Conservation (phyloP, 2,888 invertebrate species). For the Campoplex capitator region DNA sequence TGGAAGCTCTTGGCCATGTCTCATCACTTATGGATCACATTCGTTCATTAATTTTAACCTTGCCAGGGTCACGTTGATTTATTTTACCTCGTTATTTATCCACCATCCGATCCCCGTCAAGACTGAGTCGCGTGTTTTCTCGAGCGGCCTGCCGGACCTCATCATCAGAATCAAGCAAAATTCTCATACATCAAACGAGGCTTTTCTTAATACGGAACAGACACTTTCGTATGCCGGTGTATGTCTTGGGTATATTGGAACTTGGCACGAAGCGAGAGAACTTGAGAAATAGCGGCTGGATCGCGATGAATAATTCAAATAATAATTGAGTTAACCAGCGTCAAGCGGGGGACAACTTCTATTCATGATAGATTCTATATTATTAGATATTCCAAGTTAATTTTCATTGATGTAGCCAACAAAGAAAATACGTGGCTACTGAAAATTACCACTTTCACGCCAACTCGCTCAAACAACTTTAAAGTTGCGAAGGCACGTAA, state of each 20-base stretch:
- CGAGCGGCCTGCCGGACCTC: slow-evolving; percentile 20
- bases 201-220: not conserved
- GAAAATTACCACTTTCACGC: not conserved
- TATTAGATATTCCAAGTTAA: not conserved
- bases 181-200: slow-evolving; percentile 32
- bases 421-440: not conserved
- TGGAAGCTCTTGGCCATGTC: slow-evolving; percentile 83
- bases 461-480: not conserved
- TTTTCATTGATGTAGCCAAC: not conserved
- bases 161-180: slow-evolving; percentile 39
- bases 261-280: slow-evolving; percentile 49
- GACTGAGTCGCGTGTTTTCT: not conserved
- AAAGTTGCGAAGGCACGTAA: slow-evolving; percentile 55
- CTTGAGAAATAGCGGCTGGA: slow-evolving; percentile 46
- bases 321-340: slow-evolving; percentile 45
- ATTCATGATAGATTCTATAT: not conserved
- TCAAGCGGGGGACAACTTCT: not conserved
- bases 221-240: slow-evolving; percentile 9
- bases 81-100: slow-evolving; percentile 77
- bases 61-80: slow-evolving; percentile 76
- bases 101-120: slow-evolving; percentile 68
- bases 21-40: slow-evolving; percentile 83
- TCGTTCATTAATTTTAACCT: slow-evolving; percentile 78
- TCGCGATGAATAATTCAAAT: slow-evolving; percentile 34
- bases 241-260: not conserved